Percentiles rank a stretch among this genome's conserved stretches.
Conservation (phyloP, 2,888 invertebrate species). For the Erebia palarica region DNA sequence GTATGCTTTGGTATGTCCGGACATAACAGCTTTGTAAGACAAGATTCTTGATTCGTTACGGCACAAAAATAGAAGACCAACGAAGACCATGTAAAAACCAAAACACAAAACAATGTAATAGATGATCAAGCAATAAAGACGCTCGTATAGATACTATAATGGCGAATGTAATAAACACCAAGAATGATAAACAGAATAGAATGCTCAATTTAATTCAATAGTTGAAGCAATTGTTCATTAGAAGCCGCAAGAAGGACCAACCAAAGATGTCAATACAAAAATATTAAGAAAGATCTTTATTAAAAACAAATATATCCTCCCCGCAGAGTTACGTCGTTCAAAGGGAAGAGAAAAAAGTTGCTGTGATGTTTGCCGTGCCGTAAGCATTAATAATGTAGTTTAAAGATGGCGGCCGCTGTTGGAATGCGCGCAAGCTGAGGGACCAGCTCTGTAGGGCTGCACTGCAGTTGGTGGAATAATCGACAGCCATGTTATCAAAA, state of each 20-base stretch:
- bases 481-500: slow-evolving; percentile 17
- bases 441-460: slow-evolving; percentile 59
- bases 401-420: slow-evolving; percentile 72
- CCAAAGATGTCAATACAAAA: slow-evolving; percentile 45
- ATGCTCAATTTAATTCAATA: slow-evolving; percentile 1
- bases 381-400: slow-evolving; percentile 79
- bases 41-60: slow-evolving; percentile 39
- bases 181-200: slow-evolving; percentile 11
- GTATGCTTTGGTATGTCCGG: slow-evolving; percentile 34
- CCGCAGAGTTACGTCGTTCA: slow-evolving; percentile 53
- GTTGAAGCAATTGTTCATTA: slow-evolving; percentile 17
- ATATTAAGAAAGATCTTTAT: slow-evolving; percentile 61
- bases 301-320: slow-evolving; percentile 72
- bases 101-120: slow-evolving; percentile 9
- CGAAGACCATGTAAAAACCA: slow-evolving; percentile 15
- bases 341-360: slow-evolving; percentile 58
- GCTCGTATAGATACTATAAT: neutral
- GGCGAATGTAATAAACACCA: slow-evolving; percentile 13
- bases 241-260: slow-evolving; percentile 18
- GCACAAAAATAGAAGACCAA: slow-evolving; percentile 32
- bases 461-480: slow-evolving; percentile 28
- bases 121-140: slow-evolving; percentile 12
- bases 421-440: slow-evolving; percentile 67
- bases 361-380: slow-evolving; percentile 63
- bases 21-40: slow-evolving; percentile 32